A percentile compares a stretch with the other conserved stretches of the same genome.
phyloP scores from a whole-genome alignment of 1,140 invertebrate species.

The Lepeophtheirus salmonis region DNA sequence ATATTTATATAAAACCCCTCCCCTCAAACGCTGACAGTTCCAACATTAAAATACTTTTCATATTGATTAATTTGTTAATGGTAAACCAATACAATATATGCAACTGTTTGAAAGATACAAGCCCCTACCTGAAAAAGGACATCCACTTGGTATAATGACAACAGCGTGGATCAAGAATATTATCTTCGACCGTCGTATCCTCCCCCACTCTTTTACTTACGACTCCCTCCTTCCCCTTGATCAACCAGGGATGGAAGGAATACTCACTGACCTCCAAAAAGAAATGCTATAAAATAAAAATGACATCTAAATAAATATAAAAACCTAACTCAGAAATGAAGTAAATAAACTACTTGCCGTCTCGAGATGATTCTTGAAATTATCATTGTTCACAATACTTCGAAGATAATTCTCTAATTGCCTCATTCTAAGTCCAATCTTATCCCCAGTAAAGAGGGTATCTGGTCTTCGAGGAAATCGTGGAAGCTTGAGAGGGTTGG shows the following conservation, averaged over 20 bases:
- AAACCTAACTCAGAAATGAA: background rate
- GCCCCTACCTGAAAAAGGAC: background rate
- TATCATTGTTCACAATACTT: background rate
- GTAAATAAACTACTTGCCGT: background rate
- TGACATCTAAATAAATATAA: background rate
- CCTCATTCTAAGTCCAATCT: background rate
- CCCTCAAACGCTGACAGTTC: too few relatives aligned
- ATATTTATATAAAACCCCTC: too few relatives aligned
- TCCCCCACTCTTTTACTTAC: background rate
- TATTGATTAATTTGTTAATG: too few relatives aligned
- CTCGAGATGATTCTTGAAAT: background rate
- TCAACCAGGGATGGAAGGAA: background rate
- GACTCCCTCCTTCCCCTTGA: background rate
- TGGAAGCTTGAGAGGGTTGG: background rate
- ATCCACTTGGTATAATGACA: background rate
- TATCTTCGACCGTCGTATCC: too few relatives aligned
- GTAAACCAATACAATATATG: background rate
- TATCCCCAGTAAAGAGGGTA: background rate
- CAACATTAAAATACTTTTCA: too few relatives aligned
- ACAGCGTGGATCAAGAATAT: background rate
- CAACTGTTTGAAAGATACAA: background rate
- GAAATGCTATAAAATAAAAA: background rate
- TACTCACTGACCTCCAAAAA: slow-evolving; percentile 1
- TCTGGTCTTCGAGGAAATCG: background rate
- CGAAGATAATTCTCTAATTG: background rate